Conservation (phyloP, 2,113 vertebrate genomes). For the Psilopogon haemacephalus region DNA sequence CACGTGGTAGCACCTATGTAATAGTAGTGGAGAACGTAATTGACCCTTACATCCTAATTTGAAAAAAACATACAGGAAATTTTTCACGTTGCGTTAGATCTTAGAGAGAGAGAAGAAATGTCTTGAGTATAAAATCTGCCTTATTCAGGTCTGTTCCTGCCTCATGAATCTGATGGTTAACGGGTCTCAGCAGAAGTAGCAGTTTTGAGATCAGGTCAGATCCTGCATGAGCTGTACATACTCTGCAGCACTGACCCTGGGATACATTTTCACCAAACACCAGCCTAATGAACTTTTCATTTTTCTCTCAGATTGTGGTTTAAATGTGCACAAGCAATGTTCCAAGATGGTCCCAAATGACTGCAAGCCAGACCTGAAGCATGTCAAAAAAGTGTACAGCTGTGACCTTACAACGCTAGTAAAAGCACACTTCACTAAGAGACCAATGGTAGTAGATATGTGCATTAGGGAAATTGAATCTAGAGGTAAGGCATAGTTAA, state of each 20-base stretch:
- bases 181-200: background rate
- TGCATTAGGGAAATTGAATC: conserved; percentile 97
- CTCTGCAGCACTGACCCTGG: background rate
- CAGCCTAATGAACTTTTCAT: conserved; percentile 1
- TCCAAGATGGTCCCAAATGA: conserved; percentile 95
- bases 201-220: background rate
- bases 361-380: conserved; percentile 93
- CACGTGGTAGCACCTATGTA: fast-evolving
- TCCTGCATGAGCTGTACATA: background rate
- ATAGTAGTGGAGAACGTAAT: background rate
- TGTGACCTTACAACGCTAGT: conserved; percentile 98
- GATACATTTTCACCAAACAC: background rate
- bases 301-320: conserved; percentile 86
- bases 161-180: background rate
- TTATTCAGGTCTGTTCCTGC: background rate
- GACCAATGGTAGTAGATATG: conserved; percentile 99
- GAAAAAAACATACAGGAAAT: background rate
- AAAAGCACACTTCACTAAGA: conserved; percentile 93
- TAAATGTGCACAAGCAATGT: conserved; percentile 98
- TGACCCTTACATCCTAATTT: background rate
- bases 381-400: conserved; percentile 90
- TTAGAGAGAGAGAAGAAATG: background rate
- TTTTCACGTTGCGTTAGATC: background rate
- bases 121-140: background rate
- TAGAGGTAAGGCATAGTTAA: conserved; percentile 83